A percentile compares a stretch with the other conserved stretches of the same genome.
phyloP scores from a whole-genome alignment of 92 coral and sea anemone species.

The Montipora capitata region DNA sequence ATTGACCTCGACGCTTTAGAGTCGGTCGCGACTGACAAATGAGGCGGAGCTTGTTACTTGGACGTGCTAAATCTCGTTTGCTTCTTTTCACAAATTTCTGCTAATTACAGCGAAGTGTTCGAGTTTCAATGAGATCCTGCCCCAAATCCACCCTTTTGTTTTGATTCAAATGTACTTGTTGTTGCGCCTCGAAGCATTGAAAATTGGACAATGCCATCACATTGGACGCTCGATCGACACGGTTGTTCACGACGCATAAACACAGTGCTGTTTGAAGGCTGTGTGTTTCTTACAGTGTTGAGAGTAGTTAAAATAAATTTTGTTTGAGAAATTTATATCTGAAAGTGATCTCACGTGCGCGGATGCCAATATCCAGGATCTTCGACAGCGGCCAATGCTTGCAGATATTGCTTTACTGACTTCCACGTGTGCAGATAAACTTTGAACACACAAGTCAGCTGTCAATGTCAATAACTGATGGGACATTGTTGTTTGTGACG shows the following conservation, averaged over 20 bases:
- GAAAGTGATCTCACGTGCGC: constrained; percentile 22
- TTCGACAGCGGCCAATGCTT: constrained; percentile 2
- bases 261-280: constrained; percentile 10
- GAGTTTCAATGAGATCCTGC: constrained; percentile 76
- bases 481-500: constrained; percentile 29
- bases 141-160: constrained; percentile 85
- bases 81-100: constrained; percentile 82
- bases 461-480: constrained; percentile 50
- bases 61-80: constrained; percentile 83
- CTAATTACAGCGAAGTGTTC: constrained; percentile 89
- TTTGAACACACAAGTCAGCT: constrained; percentile 55
- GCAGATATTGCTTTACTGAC: constrained; percentile 51
- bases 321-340: constrained; percentile 17
- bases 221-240: constrained; percentile 33
- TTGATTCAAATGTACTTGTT: constrained; percentile 83
- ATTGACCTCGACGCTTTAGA: constrained; percentile 57
- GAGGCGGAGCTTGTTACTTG: constrained; percentile 94
- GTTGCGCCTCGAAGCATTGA: constrained; percentile 68
- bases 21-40: constrained; percentile 76
- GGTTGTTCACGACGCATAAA: constrained; percentile 57
- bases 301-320: constrained; percentile 5
- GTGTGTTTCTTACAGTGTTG: not conserved
- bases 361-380: constrained; percentile 35
- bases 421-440: constrained; percentile 54
- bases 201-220: constrained; percentile 72